phyloP scores from a whole-genome alignment of 2,797 vertebrate genomes.

The Myripristis murdjan region DNA sequence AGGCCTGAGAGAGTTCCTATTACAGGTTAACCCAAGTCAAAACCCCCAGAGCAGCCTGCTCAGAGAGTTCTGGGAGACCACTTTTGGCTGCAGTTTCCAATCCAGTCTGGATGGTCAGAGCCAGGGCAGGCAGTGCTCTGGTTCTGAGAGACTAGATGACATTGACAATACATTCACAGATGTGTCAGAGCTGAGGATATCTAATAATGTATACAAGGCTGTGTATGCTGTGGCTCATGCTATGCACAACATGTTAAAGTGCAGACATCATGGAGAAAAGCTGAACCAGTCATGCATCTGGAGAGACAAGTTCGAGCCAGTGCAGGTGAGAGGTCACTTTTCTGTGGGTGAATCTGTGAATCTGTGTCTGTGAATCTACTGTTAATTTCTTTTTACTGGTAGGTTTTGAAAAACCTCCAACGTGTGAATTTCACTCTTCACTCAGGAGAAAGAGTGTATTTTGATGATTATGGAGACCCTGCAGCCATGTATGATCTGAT shows the following conservation, averaged over 20 bases:
- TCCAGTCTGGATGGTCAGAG: constrained; percentile 12
- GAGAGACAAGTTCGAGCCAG: constrained; percentile 53
- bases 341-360: no score
- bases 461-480: constrained; percentile 83
- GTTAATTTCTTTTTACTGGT: neutral
- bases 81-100: constrained; percentile 80
- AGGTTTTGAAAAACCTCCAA: constrained; percentile 77
- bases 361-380: neutral
- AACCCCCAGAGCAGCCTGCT: constrained; percentile 71
- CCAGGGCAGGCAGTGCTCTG: constrained; percentile 70
- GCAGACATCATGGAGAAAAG: constrained; percentile 40
- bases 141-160: constrained; percentile 77
- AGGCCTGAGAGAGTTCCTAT: constrained; percentile 80
- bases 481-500: constrained; percentile 83
- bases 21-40: constrained; percentile 76
- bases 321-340: constrained; percentile 63
- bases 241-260: constrained; percentile 72
- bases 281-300: constrained; percentile 55
- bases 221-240: constrained; percentile 83
- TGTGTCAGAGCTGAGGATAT: constrained; percentile 83
- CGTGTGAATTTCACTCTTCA: constrained; percentile 77
- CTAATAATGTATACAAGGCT: constrained; percentile 86
- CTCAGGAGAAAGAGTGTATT: constrained; percentile 80
- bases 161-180: constrained; percentile 80
- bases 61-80: constrained; percentile 83